These are phyloP conservation scores for Apamea sordens DNA, from an alignment of 2,888 invertebrate genomes.

Conservation along the genomic window DNA sequence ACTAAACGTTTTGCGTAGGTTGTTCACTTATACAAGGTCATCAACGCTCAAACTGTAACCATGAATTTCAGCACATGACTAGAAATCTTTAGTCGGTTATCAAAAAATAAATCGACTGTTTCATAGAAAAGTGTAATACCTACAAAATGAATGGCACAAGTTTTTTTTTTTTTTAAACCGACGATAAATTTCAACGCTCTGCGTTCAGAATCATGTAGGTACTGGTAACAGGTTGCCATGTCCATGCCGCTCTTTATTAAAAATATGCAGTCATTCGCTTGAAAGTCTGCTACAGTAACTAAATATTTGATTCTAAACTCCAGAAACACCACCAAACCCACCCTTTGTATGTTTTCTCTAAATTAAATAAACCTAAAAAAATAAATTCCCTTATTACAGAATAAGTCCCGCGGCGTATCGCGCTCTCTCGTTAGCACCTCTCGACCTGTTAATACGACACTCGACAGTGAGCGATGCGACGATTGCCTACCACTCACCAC, in stretches of 20 bases:
- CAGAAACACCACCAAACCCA: background rate
- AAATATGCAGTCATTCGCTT: background rate
- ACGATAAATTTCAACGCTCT: no score
- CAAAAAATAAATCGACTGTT: no score
- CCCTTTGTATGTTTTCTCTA: background rate
- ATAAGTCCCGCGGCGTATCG: slow-evolving; percentile 37
- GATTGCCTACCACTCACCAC: slow-evolving; percentile 67
- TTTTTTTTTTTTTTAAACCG: no score
- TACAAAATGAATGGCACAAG: no score
- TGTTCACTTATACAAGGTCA: background rate
- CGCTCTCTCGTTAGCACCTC: slow-evolving; percentile 66
- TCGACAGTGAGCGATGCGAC: slow-evolving; percentile 74
- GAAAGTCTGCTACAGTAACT: background rate
- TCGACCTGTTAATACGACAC: slow-evolving; percentile 72
- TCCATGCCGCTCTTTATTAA: background rate
- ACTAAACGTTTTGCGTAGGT: slow-evolving; percentile 1
- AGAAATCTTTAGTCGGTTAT: no score
- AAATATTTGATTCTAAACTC: background rate
- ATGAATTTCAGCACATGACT: no score
- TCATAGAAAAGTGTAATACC: no score
- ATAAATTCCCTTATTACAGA: slow-evolving; percentile 18
- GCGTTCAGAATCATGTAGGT: no score
- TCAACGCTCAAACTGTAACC: no score
- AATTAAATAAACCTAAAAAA: background rate
- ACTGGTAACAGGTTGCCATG: no score